These are phyloP conservation scores for Geodia barretti DNA, from an alignment of 37 sponge, comb jelly and placozoan genomes.

Conservation along the genomic window DNA sequence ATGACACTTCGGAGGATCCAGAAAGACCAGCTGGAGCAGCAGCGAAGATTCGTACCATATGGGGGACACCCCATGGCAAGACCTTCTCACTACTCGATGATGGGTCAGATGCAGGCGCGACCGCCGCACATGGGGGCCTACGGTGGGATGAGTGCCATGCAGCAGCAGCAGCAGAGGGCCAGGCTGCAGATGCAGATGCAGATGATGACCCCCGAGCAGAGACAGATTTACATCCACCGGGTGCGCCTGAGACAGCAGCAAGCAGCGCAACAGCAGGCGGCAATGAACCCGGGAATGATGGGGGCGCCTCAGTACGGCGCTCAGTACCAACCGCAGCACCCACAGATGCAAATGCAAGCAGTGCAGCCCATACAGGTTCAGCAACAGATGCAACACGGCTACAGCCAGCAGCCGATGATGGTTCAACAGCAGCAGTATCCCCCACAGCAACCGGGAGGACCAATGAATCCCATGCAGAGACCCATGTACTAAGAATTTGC, in stretches of 20 bases:
- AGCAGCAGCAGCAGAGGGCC: background rate
- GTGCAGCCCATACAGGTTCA: slow-evolving; percentile 15
- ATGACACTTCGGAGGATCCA: background rate
- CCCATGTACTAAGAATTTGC: background rate
- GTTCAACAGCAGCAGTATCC: slow-evolving; percentile 24
- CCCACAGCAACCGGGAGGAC: slow-evolving; percentile 10
- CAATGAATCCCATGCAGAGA: slow-evolving; percentile 32
- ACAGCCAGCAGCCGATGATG: background rate
- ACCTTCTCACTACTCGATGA: background rate
- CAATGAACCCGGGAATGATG: background rate
- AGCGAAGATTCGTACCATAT: background rate
- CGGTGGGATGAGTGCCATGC: background rate
- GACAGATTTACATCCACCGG: background rate
- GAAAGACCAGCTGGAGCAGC: background rate
- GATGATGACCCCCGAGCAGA: slow-evolving; percentile 2
- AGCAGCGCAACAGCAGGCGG: too few relatives aligned
- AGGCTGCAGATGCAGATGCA: slow-evolving; percentile 3
- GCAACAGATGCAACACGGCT: slow-evolving; percentile 6
- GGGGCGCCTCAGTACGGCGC: background rate
- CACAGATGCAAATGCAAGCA: slow-evolving; percentile 19
- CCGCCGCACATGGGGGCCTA: background rate
- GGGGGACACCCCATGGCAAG: background rate
- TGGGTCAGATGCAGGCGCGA: background rate
- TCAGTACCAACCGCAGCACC: slow-evolving; percentile 5
- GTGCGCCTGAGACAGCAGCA: slow-evolving; percentile 35